phyloP scores from a whole-genome alignment of 2,888 invertebrate genomes.

The Synergus itoensis region DNA sequence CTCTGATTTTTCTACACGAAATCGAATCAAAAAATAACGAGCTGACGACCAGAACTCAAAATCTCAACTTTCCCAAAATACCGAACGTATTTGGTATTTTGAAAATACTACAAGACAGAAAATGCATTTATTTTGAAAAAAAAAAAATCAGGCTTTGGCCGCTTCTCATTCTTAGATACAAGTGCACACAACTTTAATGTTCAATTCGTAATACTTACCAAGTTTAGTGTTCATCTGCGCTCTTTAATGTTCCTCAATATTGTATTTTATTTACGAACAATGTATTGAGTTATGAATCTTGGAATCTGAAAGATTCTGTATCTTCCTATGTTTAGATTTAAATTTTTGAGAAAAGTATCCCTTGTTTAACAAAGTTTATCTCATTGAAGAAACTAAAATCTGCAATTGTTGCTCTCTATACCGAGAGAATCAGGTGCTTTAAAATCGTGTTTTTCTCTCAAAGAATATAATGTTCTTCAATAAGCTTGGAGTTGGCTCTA shows the following conservation, averaged over 20 bases:
- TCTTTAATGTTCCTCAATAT: background rate
- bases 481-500: background rate
- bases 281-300: background rate
- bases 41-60: background rate
- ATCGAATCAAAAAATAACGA: background rate
- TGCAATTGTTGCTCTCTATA: background rate
- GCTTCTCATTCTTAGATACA: background rate
- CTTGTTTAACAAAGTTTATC: background rate
- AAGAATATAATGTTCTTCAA: constrained; percentile 5
- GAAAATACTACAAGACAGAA: background rate
- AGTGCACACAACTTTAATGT: background rate
- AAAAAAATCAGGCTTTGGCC: background rate
- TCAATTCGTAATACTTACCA: background rate
- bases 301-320: background rate
- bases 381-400: background rate
- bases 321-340: background rate
- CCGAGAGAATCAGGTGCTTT: constrained; percentile 11
- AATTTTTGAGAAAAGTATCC: background rate
- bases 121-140: background rate
- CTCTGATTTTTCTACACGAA: background rate
- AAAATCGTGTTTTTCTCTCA: constrained; percentile 21
- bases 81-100: background rate
- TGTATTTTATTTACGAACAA: background rate
- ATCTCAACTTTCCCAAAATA: background rate
- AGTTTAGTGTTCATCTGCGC: background rate